A percentile compares a stretch with the other conserved stretches of the same genome.
phyloP scores from a whole-genome alignment of 2,888 invertebrate genomes.

The Ametastegia equiseti region DNA sequence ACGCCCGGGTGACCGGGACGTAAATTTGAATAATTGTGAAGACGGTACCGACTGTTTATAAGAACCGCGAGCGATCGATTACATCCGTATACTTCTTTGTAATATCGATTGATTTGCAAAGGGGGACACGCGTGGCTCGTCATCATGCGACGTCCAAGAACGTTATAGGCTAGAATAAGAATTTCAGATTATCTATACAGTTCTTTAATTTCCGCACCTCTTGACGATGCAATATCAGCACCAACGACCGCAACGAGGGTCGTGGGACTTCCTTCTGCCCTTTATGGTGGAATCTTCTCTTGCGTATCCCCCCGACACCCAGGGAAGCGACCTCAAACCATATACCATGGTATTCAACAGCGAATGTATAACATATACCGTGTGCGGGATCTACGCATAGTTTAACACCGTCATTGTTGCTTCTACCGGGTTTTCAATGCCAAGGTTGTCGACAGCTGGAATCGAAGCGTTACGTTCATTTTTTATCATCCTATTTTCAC shows the following conservation, averaged over 20 bases:
- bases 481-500: not conserved
- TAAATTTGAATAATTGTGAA: constrained; percentile 49
- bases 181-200: constrained; percentile 23
- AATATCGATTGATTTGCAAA: constrained; percentile 7
- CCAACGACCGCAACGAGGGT: constrained; percentile 43
- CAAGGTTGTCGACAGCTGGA: constrained; percentile 56
- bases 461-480: not conserved
- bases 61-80: constrained; percentile 34
- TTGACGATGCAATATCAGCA: constrained; percentile 35
- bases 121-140: constrained; percentile 2
- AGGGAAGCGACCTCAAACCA: constrained; percentile 1
- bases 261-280: constrained; percentile 45
- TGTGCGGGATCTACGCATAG: constrained; percentile 56
- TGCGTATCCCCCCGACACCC: constrained; percentile 47
- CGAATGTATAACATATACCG: not conserved
- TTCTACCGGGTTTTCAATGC: constrained; percentile 54
- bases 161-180: constrained; percentile 40
- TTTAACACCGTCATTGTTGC: constrained; percentile 54
- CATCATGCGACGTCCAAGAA: constrained; percentile 18
- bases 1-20: constrained; percentile 36
- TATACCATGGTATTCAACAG: not conserved
- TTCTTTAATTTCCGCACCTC: constrained; percentile 9
- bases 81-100: not conserved
- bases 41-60: constrained; percentile 12
- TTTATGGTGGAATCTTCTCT: constrained; percentile 29